Evolutionary conservation across 2,113 vertebrate genomes (phyloP).

Genomic region (Oplegnathus fasciatus): DNA sequence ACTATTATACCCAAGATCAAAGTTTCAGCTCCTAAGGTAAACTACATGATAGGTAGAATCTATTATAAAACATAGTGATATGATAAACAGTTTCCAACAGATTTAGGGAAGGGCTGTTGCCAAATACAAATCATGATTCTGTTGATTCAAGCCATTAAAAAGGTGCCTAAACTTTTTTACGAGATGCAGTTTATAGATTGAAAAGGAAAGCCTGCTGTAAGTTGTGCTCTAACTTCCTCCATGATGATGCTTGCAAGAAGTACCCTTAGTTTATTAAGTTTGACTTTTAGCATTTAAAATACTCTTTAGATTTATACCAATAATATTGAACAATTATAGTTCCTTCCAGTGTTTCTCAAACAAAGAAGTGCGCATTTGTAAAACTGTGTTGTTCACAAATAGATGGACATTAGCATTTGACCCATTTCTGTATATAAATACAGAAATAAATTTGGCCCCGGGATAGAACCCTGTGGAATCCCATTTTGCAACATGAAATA

Average conservation of each 20-base stretch:
- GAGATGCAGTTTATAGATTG: background rate
- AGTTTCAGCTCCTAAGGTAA: background rate
- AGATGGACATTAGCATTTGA: background rate
- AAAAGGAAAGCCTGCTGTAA: background rate
- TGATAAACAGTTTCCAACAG: background rate
- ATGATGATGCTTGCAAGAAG: background rate
- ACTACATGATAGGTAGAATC: background rate
- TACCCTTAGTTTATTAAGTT: background rate
- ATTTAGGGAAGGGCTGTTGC: background rate
- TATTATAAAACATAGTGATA: background rate
- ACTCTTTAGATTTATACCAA: background rate
- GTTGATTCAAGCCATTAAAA: background rate
- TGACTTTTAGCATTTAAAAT: background rate
- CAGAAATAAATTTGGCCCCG: background rate
- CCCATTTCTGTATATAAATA: background rate
- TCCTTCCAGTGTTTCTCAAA: background rate
- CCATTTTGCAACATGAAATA: background rate
- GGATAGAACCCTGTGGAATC: background rate
- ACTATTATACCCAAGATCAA: background rate
- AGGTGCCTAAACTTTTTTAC: too few species aligned
- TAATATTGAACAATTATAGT: background rate
- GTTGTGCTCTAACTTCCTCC: background rate
- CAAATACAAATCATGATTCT: background rate
- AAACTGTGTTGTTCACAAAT: background rate
- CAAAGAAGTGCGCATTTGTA: background rate